Base-by-base conservation (phyloP, 2,113 vertebrate species). In the Corythoichthys intestinalis region DNA sequence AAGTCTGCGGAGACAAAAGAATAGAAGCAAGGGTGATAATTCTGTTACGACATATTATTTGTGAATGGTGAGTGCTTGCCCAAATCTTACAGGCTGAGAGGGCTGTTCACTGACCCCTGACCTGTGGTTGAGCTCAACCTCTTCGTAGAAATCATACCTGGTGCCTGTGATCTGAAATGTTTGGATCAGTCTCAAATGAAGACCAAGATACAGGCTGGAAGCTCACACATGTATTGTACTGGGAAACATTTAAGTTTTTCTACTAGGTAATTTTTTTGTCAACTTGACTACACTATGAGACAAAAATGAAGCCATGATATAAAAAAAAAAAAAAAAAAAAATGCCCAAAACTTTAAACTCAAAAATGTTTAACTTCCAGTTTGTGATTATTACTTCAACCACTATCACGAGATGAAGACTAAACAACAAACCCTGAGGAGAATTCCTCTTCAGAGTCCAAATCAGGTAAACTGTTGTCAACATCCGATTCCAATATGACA, bases 381-480 rank as follows among this genome's bases (percentile, higher is more conserved):
- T 5, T 44, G 38, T 3, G 60, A 10, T 46, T 62, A 2, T 5
- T n/a, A 64, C 62, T 35, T 64, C 17, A 65, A 6, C 34, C 8
- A 37, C 34, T 37, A 8, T 34, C 4, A 39, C 35, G 47, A 66
- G 6, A 20, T 28, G 28, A 13, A 34, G 28, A 41, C 2, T 15
- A 46, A 28, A 9, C n/a, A 66, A 37, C 68, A 56, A 41, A 95
- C 95, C 85, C 69, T 0, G 70, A 63, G 57, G 75, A 73, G 56
- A 89, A 86, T 20, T 93, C 87, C 0, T 89, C 77, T 39, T 88
- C 87, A 3, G 92, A 93, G 3, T 76, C 70, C 0, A 50, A 28
- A 38, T 86, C 86, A 54, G 74, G 72, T 61, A 67, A 63, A 38
- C 14, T 34, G 48, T 54, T 67, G 53, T 49, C 35, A 1, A n/a